Conservation (phyloP, 2,113 vertebrate genomes). For the Ochotona princeps region DNA sequence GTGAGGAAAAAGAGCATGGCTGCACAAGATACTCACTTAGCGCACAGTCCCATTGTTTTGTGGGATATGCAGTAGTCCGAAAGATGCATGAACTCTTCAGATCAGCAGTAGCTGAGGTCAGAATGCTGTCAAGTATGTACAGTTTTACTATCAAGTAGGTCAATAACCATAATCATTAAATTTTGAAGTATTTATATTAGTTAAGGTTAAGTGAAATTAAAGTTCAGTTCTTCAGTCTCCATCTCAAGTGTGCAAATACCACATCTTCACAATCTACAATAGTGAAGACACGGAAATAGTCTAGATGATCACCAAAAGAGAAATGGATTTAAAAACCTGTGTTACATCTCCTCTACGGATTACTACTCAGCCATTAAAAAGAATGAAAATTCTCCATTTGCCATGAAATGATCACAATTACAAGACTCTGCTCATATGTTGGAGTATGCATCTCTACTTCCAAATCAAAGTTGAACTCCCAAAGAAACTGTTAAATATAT, state of each 20-base stretch:
- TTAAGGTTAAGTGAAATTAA: constrained; percentile 6
- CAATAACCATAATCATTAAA: not conserved
- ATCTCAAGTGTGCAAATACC: not conserved
- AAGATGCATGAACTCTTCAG: not conserved
- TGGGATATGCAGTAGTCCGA: not conserved
- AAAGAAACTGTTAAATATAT: no score
- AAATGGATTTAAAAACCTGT: no score
- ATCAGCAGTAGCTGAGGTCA: not conserved
- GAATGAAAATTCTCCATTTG: no score
- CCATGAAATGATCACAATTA: no score
- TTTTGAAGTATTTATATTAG: not conserved
- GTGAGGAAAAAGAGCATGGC: not conserved
- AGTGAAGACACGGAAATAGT: no score
- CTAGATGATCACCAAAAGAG: no score
- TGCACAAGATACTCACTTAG: not conserved
- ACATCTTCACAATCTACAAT: no score
- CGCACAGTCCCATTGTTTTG: not conserved
- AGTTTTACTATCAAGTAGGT: not conserved
- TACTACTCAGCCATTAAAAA: no score
- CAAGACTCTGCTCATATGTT: no score
- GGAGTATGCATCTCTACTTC: no score
- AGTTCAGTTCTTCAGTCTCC: not conserved
- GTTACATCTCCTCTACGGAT: no score
- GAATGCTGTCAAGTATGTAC: not conserved
- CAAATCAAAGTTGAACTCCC: no score